Percentiles rank a stretch among this genome's conserved stretches.
Evolutionary conservation across 2,797 vertebrate genomes (phyloP).

Genomic region (Acomys russatus): DNA sequence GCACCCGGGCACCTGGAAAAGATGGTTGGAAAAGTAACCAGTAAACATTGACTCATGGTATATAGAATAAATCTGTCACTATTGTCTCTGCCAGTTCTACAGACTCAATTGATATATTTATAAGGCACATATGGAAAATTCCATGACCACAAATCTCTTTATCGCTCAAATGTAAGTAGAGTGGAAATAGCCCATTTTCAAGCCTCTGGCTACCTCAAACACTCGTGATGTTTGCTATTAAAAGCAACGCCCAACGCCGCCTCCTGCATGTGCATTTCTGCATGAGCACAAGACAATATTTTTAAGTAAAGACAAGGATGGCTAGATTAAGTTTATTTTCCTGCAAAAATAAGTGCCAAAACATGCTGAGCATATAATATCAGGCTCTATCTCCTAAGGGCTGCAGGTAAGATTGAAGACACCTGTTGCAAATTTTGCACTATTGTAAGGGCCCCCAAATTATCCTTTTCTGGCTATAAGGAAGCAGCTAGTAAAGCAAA

Average conservation of each 20-base stretch:
- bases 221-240: conserved; percentile 17
- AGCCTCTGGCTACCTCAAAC: not conserved
- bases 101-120: conserved; percentile 85
- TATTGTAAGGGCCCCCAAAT: not conserved
- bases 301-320: not conserved
- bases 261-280: not conserved
- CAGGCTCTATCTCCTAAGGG: conserved; percentile 20
- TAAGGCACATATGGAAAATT: conserved; percentile 83
- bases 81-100: conserved; percentile 83
- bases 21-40: conserved; percentile 87
- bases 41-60: conserved; percentile 84
- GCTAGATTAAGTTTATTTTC: conserved; percentile 45
- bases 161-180: conserved; percentile 75
- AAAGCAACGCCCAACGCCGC: not conserved
- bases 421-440: conserved; percentile 6
- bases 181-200: not conserved
- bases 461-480: not conserved
- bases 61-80: conserved; percentile 87
- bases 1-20: conserved; percentile 87
- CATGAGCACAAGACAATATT: not conserved
- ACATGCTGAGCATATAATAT: conserved; percentile 61
- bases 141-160: conserved; percentile 78
- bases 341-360: conserved; percentile 21
- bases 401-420: not conserved
- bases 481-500: not conserved